phyloP scores from a whole-genome alignment of 1,140 invertebrate genomes.

The Pinna nobilis region DNA sequence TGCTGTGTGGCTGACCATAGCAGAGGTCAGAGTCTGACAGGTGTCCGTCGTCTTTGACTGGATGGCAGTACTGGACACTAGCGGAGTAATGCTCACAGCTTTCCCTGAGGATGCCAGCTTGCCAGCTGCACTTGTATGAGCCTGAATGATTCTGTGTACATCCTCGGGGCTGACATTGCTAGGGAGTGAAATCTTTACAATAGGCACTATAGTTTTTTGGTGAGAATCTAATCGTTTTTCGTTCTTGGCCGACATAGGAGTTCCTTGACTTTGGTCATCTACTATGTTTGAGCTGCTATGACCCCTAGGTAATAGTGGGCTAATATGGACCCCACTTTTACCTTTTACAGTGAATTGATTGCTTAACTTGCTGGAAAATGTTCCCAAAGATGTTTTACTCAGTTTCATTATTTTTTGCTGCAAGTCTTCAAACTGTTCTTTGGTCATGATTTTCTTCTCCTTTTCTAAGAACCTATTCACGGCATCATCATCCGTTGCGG shows the following conservation, averaged over 20 bases:
- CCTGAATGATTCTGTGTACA: slow-evolving; percentile 17
- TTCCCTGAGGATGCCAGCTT: neutral
- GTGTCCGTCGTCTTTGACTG: slow-evolving; percentile 3
- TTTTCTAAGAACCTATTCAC: too few species aligned
- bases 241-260: slow-evolving; percentile 1
- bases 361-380: neutral
- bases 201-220: neutral
- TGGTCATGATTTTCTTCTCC: too few species aligned
- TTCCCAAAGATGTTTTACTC: too few species aligned
- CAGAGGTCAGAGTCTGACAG: neutral
- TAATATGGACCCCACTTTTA: neutral
- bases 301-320: too few species aligned
- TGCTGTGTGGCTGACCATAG: neutral
- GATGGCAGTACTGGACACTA: neutral
- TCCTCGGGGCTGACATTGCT: slow-evolving; percentile 14
- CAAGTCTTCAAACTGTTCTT: too few species aligned
- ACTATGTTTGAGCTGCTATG: too few species aligned
- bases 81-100: neutral
- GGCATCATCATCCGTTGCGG: too few species aligned
- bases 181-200: slow-evolving; percentile 11
- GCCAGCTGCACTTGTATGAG: slow-evolving; percentile 6
- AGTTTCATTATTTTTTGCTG: too few species aligned
- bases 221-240: neutral
- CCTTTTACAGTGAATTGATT: slow-evolving; percentile 2
- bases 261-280: neutral